Percentiles rank a stretch among this genome's conserved stretches.
These are phyloP conservation scores for Oscheius sp. DNA, from an alignment of 1,140 invertebrate species.

Conservation along the genomic window DNA sequence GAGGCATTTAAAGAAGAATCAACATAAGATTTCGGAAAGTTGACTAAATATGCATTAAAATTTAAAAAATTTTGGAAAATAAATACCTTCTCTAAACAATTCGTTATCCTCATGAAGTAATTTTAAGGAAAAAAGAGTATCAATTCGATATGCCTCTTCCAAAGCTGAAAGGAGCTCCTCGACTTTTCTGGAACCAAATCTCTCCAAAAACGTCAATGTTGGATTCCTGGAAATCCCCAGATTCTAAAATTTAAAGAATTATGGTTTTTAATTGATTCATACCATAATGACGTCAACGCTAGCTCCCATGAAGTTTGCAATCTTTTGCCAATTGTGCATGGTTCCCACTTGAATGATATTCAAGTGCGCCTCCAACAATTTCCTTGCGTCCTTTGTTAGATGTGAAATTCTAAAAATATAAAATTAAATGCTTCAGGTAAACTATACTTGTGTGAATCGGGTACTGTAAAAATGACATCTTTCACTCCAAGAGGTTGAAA, in stretches of 20 bases:
- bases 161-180: background rate
- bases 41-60: too few relatives aligned
- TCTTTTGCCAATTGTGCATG: conserved; percentile 2
- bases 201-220: too few relatives aligned
- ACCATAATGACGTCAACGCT: background rate
- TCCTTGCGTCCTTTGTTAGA: background rate
- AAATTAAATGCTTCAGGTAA: background rate
- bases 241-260: background rate
- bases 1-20: too few relatives aligned
- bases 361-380: background rate
- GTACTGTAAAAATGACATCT: background rate
- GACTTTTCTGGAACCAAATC: background rate
- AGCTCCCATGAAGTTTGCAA: background rate
- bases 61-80: too few relatives aligned
- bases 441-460: background rate
- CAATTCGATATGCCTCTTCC: background rate
- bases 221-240: background rate
- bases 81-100: too few relatives aligned
- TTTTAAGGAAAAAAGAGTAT: background rate
- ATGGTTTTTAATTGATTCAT: too few relatives aligned
- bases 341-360: background rate
- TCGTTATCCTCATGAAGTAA: background rate
- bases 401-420: background rate
- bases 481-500: background rate
- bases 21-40: too few relatives aligned